phyloP scores from a whole-genome alignment of 2,113 vertebrate genomes.

The Tachysurus fulvidraco region DNA sequence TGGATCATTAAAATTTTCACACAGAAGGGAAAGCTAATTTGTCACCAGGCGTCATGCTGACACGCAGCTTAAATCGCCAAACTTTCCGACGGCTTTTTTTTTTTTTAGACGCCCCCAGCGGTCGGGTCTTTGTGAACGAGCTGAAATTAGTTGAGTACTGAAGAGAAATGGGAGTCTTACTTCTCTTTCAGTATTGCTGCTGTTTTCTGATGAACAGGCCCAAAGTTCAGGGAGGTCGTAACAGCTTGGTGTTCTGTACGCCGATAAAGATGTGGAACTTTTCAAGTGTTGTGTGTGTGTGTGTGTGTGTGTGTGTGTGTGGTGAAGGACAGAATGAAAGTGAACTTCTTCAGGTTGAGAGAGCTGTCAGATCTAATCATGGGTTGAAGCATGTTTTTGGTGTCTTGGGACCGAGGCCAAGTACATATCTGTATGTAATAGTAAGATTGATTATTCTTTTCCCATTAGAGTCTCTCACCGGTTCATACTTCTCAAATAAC shows the following conservation, averaged over 20 bases:
- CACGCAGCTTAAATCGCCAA: not conserved
- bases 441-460: not conserved
- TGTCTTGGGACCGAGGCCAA: not conserved
- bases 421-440: not conserved
- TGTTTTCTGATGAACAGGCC: slow-evolving; percentile 23
- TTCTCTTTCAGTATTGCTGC: slow-evolving; percentile 22
- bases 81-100: not conserved
- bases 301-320: not conserved
- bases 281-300: not conserved
- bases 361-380: slow-evolving; percentile 16
- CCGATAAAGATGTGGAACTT: not conserved
- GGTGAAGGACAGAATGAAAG: not conserved
- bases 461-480: not conserved
- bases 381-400: not conserved
- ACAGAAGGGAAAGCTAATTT: not conserved
- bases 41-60: not conserved
- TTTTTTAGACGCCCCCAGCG: not conserved
- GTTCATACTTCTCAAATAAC: slow-evolving; percentile 10
- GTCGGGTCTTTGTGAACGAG: not conserved
- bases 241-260: not conserved
- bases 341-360: not conserved
- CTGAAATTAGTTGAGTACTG: not conserved
- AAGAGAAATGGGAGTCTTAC: not conserved
- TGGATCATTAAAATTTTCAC: slow-evolving; percentile 27
- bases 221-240: slow-evolving; percentile 9